phyloP scores from a whole-genome alignment of 2,888 invertebrate species.

The Pilophorus perplexus region DNA sequence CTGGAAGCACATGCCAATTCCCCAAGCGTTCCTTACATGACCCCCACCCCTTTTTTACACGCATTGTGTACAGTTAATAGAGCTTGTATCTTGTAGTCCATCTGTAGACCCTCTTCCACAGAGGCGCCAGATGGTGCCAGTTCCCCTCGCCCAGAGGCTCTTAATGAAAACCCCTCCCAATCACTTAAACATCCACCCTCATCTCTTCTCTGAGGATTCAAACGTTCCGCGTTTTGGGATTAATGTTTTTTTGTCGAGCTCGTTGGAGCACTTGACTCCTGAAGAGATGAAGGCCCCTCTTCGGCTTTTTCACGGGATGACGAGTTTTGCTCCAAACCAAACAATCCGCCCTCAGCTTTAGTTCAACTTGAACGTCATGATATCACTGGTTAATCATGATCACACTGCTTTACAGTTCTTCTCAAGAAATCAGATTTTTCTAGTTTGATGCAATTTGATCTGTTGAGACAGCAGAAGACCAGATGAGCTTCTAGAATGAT shows the following conservation, averaged over 20 bases:
- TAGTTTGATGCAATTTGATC: too few species aligned
- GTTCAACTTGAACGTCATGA: too few species aligned
- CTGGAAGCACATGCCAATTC: constrained; percentile 17
- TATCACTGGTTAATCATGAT: too few species aligned
- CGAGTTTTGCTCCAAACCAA: too few species aligned
- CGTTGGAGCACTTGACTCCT: constrained; percentile 29
- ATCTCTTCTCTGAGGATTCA: constrained; percentile 3
- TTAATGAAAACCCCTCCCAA: constrained; percentile 27
- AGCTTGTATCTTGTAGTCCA: constrained; percentile 36
- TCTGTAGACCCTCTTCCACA: constrained; percentile 21
- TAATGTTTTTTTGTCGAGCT: constrained; percentile 21
- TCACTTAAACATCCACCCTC: constrained; percentile 22
- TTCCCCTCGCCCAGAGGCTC: neutral
- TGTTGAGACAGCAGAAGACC: too few species aligned
- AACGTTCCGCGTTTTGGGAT: constrained; percentile 14
- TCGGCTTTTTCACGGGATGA: too few species aligned
- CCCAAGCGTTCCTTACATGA: neutral
- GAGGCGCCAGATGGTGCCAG: constrained; percentile 26
- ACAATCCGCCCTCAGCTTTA: too few species aligned
- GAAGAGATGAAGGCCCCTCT: neutral
- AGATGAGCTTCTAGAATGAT: too few species aligned
- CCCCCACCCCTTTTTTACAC: neutral
- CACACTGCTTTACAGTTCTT: too few species aligned
- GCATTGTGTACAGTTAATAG: constrained; percentile 36
- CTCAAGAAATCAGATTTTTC: too few species aligned